Percentiles rank a stretch among this genome's conserved stretches.
These are phyloP conservation scores for Eupithecia pulchellata DNA, from an alignment of 2,888 invertebrate genomes.

Conservation along the genomic window DNA sequence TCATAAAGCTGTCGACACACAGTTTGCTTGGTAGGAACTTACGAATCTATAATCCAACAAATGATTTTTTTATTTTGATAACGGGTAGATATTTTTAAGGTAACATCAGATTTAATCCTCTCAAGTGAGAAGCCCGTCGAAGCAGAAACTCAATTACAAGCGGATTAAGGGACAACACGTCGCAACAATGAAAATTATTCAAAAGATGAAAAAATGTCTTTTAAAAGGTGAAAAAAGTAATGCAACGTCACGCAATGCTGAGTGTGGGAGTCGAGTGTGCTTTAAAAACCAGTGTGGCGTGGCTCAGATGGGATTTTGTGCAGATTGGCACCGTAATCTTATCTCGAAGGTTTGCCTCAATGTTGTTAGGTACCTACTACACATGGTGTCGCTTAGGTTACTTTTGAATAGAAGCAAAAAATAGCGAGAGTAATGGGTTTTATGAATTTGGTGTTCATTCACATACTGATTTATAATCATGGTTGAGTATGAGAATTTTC, in stretches of 20 bases:
- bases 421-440: no score
- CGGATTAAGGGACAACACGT: slow-evolving; percentile 72
- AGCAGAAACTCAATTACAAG: slow-evolving; percentile 66
- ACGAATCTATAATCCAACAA: not conserved
- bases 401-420: slow-evolving; percentile 9
- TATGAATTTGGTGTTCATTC: not conserved
- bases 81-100: not conserved
- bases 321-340: slow-evolving; percentile 76
- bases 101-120: slow-evolving; percentile 34
- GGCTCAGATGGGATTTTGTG: slow-evolving; percentile 78
- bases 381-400: slow-evolving; percentile 48
- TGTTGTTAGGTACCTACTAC: slow-evolving; percentile 66
- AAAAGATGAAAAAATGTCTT: slow-evolving; percentile 50
- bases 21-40: not conserved
- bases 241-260: slow-evolving; percentile 65
- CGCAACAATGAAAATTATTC: slow-evolving; percentile 62
- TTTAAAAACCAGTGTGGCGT: slow-evolving; percentile 81
- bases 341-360: slow-evolving; percentile 59
- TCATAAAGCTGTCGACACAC: not conserved
- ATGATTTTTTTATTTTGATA: not conserved
- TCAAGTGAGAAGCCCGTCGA: slow-evolving; percentile 49
- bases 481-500: not conserved
- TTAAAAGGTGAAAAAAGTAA: slow-evolving; percentile 56
- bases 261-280: slow-evolving; percentile 77
- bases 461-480: not conserved